Evolutionary conservation across 2,113 vertebrate species (phyloP), one percentile per base, ranked within the genome.

Genomic region (Rhabdomys dilectus): DNA sequence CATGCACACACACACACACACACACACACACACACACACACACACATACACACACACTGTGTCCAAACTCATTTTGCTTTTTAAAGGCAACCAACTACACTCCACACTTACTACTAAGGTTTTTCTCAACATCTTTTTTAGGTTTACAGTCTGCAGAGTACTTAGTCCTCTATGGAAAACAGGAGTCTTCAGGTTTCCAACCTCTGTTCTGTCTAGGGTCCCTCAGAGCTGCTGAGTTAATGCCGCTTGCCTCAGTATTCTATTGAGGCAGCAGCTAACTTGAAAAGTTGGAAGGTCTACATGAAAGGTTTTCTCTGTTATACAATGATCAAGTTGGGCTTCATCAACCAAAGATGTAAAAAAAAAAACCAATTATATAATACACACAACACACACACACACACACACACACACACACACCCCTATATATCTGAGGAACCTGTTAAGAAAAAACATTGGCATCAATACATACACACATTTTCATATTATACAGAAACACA

Each of bases 321-420:
- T 36, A 45, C 5, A 48, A 66, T 9, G 68, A 88, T 21, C 42
- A 19, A 88, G 51, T 84, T 68, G 77, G 45, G 39, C 85, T 89
- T 89, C 26, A 48, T 19, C 12, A 84, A 29, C 87, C 53, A 86
- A 80, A 96, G 92, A 82, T 91, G 31, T 64, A 66, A 76, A 91
- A 48, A 31, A 24, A 90, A 90, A 36, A 45, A 45, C 3, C 45
- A 45, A 45, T 45, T 34, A 84, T 17, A 58, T 22, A 22, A 3
- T 22, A 60, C 22, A 8, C 19, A 64, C 62, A 62, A 24, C 21
- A 64, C 62, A 62, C 62, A 34, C 62, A 64, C 26, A 11, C 9
- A 66, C 64, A 66, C 64, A 31, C 11, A 66, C 64, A 66, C 29
- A 31, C 29, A 66, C 64, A 64, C 62, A 26, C 24, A 64, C 24